phyloP scores from a whole-genome alignment of 2,888 invertebrate genomes.

The Oxyteleia sp. region DNA sequence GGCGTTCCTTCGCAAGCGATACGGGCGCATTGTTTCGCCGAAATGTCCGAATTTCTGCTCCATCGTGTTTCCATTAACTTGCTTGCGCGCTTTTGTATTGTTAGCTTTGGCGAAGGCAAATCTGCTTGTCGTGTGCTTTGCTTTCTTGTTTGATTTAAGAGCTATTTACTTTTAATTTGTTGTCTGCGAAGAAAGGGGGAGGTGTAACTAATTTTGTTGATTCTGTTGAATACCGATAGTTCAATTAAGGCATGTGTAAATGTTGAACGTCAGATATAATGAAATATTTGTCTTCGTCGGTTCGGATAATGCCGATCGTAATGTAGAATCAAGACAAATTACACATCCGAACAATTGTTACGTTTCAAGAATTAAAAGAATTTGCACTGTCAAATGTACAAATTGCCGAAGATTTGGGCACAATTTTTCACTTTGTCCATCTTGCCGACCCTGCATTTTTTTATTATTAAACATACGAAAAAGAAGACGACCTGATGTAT shows the following conservation, averaged over 20 bases:
- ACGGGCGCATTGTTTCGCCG: conserved; percentile 41
- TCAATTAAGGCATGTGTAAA: too few species aligned
- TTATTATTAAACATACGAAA: not conserved
- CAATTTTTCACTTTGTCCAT: not conserved
- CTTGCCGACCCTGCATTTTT: not conserved
- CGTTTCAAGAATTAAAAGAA: too few species aligned
- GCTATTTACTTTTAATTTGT: conserved; percentile 48
- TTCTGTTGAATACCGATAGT: conserved; percentile 13
- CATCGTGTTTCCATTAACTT: conserved; percentile 63
- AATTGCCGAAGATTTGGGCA: conserved; percentile 2
- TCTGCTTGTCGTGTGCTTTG: conserved; percentile 42
- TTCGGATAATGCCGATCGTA: too few species aligned
- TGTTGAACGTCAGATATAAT: too few species aligned
- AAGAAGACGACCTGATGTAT: conserved; percentile 24
- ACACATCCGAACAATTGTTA: too few species aligned
- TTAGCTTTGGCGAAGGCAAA: conserved; percentile 34
- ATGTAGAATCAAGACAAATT: too few species aligned
- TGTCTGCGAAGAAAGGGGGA: conserved; percentile 10
- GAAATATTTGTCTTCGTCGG: too few species aligned
- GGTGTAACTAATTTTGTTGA: conserved; percentile 36
- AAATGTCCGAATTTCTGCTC: conserved; percentile 66
- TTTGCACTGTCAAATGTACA: too few species aligned
- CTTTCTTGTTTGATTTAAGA: conserved; percentile 60
- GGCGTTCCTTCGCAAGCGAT: conserved; percentile 10
- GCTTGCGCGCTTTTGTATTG: not conserved